Percentiles rank a stretch among this genome's conserved stretches.
These are phyloP conservation scores for Scolopax mira DNA, from an alignment of 2,113 vertebrate species.

Conservation along the genomic window DNA sequence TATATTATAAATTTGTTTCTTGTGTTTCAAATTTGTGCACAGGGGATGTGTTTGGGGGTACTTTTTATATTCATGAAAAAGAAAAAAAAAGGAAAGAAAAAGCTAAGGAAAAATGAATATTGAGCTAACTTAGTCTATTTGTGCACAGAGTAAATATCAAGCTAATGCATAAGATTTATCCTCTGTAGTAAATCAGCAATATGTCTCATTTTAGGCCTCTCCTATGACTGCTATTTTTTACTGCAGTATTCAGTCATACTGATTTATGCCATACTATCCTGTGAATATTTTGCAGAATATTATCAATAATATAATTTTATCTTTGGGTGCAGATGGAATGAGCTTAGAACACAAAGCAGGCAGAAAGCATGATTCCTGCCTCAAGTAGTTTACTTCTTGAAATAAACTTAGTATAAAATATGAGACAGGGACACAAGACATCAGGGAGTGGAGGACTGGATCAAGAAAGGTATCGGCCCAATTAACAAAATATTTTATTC, in stretches of 20 bases:
- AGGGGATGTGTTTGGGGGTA: neutral
- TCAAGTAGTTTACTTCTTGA: neutral
- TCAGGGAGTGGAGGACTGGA: neutral
- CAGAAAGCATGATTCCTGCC: neutral
- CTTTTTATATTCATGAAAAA: constrained; percentile 29
- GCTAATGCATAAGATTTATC: constrained; percentile 52
- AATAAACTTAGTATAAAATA: constrained; percentile 4
- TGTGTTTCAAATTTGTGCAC: neutral
- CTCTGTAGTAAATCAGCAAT: constrained; percentile 36
- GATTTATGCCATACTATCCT: constrained; percentile 22
- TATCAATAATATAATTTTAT: constrained; percentile 54
- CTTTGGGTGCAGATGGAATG: constrained; percentile 17
- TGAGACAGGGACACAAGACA: neutral
- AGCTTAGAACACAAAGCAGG: constrained; percentile 20
- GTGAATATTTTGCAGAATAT: constrained; percentile 42
- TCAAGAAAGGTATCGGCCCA: neutral
- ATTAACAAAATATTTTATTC: neutral
- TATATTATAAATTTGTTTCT: constrained; percentile 11
- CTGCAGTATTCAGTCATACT: constrained; percentile 27
- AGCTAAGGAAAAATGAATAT: constrained; percentile 14
- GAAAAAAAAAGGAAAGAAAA: neutral
- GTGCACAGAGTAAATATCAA: constrained; percentile 17
- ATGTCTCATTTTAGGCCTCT: constrained; percentile 16
- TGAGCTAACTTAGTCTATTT: neutral
- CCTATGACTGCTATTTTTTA: constrained; percentile 21